phyloP scores from a whole-genome alignment of 2,113 vertebrate genomes.

The Cyanoderma ruficeps region DNA sequence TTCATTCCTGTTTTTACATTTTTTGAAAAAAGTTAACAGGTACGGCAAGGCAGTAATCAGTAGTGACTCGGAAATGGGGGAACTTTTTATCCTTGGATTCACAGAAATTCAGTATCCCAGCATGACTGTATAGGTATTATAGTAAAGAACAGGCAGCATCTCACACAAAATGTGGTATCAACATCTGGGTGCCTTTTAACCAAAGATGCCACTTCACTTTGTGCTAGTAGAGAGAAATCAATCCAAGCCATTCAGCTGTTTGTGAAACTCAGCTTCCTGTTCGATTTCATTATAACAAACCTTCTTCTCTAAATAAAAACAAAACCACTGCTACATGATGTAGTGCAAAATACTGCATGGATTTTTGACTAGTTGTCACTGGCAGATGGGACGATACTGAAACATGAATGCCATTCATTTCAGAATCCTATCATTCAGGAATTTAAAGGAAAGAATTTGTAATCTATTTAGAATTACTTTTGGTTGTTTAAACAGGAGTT shows the following conservation, averaged over 20 bases:
- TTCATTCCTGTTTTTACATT: not conserved
- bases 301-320: not conserved
- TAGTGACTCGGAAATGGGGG: not conserved
- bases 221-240: not conserved
- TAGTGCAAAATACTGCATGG: not conserved
- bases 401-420: not conserved
- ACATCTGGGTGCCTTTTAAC: not conserved
- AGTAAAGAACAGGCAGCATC: not conserved
- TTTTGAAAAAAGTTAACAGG: not conserved
- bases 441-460: conserved; percentile 17
- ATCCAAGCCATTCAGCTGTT: not conserved
- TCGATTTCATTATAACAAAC: not conserved
- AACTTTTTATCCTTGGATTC: not conserved
- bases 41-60: not conserved
- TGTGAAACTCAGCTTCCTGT: not conserved
- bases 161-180: not conserved
- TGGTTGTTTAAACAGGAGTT: not conserved
- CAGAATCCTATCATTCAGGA: not conserved
- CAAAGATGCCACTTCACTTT: not conserved
- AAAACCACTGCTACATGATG: not conserved
- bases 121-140: not conserved
- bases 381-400: not conserved
- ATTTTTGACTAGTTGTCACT: not conserved
- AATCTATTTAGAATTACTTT: conserved; percentile 34
- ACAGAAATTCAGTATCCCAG: not conserved